Percentiles rank a stretch among this genome's conserved stretches.
phyloP scores from a whole-genome alignment of 2,797 vertebrate genomes.

The Catamblyrhynchus diadema region DNA sequence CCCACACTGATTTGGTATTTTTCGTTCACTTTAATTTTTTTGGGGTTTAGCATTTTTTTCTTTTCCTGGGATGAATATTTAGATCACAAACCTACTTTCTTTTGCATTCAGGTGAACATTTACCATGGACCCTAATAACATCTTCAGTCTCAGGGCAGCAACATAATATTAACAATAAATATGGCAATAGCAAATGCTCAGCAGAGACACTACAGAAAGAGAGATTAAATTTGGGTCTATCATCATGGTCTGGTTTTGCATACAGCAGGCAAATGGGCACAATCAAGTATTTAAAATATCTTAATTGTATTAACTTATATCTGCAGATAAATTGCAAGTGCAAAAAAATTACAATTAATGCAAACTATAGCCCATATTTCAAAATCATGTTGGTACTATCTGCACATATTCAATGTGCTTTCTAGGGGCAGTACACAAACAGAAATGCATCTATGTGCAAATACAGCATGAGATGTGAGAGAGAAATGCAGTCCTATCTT shows the following conservation, averaged over 20 bases:
- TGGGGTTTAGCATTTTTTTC: accelerated
- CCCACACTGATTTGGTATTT: neutral
- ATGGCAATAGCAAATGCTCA: neutral
- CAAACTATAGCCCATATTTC: neutral
- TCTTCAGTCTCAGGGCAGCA: neutral
- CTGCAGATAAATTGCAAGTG: neutral
- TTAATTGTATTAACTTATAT: neutral
- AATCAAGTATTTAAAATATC: neutral
- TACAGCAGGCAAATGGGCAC: neutral
- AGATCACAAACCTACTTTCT: neutral
- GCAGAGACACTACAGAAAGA: neutral
- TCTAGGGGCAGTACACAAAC: neutral
- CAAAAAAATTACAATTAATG: neutral
- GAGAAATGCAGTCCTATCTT: neutral
- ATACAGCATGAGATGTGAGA: neutral
- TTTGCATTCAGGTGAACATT: neutral
- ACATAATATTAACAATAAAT: neutral
- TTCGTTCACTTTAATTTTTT: neutral
- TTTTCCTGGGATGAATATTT: neutral
- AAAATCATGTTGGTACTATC: neutral
- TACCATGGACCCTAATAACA: neutral
- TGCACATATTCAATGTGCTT: neutral
- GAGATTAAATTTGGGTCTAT: neutral
- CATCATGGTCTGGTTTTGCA: neutral
- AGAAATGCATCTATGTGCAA: neutral